Evolutionary conservation across 2,888 invertebrate genomes (phyloP).

Genomic region (Anagyrus pseudococci): DNA sequence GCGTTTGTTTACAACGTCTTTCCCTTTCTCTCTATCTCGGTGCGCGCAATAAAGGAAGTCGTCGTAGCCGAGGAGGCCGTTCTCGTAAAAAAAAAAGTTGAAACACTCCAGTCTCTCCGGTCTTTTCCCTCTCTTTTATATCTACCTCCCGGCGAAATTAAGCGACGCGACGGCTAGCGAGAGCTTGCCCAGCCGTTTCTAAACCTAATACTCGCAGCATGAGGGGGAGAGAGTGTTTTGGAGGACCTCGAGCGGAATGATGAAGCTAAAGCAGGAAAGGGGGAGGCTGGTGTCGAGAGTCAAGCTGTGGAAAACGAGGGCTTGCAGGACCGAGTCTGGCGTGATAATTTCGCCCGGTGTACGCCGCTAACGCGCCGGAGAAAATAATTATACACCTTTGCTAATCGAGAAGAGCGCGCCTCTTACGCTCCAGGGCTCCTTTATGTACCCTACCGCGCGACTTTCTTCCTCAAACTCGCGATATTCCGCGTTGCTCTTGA

Average conservation of each 20-base stretch:
- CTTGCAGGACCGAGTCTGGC: neutral
- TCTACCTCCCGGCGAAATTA: constrained; percentile 2
- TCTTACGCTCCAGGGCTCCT: neutral
- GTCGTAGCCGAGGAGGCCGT: no score
- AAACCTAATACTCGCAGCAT: constrained; percentile 21
- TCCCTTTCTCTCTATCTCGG: no score
- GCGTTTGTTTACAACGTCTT: no score
- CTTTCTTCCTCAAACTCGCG: no score
- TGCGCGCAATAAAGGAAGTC: no score
- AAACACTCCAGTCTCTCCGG: no score
- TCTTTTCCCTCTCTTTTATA: no score
- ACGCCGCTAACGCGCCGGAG: neutral
- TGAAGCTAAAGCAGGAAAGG: neutral
- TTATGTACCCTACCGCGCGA: no score
- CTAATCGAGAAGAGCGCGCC: constrained; percentile 9
- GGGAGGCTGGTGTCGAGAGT: no score
- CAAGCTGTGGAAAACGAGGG: constrained; percentile 25
- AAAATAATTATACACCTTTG: constrained; percentile 29
- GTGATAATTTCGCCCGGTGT: constrained; percentile 13
- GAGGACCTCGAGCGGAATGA: constrained; percentile 23
- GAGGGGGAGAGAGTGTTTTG: neutral
- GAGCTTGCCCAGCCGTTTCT: neutral
- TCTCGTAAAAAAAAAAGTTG: constrained; percentile 4
- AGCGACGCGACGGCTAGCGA: no score
- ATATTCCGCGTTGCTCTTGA: no score